These are phyloP conservation scores for Catharus bicknelli DNA, from an alignment of 2,113 vertebrate species.

Conservation along the genomic window DNA sequence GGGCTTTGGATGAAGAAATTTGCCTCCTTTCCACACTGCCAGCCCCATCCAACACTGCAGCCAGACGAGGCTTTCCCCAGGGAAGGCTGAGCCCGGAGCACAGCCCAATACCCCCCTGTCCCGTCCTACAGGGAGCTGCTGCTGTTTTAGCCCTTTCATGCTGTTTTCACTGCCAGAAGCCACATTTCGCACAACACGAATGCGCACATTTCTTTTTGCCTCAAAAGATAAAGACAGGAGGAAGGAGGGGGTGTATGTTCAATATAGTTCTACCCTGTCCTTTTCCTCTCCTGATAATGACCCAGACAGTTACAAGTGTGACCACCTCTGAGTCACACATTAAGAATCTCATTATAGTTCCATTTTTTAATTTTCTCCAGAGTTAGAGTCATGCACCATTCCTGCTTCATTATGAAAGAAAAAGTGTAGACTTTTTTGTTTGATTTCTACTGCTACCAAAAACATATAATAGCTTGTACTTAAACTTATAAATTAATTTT, in stretches of 20 bases:
- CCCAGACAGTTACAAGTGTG: background rate
- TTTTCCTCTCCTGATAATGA: background rate
- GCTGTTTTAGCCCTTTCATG: background rate
- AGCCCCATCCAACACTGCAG: background rate
- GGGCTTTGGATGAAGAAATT: background rate
- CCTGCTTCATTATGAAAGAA: background rate
- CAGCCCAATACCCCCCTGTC: background rate
- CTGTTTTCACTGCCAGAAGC: background rate
- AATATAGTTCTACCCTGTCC: background rate
- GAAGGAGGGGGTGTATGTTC: background rate
- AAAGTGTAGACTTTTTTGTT: background rate
- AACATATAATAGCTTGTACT: background rate
- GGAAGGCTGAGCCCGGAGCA: background rate
- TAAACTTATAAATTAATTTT: background rate
- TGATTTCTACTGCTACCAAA: background rate
- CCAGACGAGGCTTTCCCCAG: background rate
- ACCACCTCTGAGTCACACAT: background rate
- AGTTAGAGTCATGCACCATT: background rate
- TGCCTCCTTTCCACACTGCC: background rate
- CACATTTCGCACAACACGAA: background rate
- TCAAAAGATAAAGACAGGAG: background rate
- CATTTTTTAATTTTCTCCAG: conserved; percentile 12
- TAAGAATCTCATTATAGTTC: conserved; percentile 23
- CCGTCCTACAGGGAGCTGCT: background rate
- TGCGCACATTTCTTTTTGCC: background rate